A percentile compares a stretch with the other conserved stretches of the same genome.
Evolutionary conservation across 2,797 vertebrate genomes (phyloP).

Genomic region (Selene dorsalis): DNA sequence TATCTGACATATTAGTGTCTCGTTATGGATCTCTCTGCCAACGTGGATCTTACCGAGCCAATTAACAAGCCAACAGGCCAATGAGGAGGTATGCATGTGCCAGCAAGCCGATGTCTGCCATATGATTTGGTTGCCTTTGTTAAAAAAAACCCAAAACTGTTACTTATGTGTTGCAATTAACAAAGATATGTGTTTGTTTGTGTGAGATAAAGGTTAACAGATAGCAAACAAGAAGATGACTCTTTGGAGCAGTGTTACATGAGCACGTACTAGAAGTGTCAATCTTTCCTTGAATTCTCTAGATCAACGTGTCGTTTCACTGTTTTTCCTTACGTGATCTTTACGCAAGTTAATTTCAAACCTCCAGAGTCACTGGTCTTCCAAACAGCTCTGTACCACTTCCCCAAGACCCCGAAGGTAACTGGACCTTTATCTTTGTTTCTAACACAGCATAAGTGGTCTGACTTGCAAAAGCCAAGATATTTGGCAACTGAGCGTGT

Average conservation of each 20-base stretch:
- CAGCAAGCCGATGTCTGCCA: conserved; percentile 23
- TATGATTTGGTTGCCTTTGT: conserved; percentile 30
- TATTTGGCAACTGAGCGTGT: neutral
- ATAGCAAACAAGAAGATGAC: neutral
- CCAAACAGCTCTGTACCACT: neutral
- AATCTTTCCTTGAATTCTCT: neutral
- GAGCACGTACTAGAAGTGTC: neutral
- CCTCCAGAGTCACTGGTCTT: neutral
- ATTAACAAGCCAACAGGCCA: conserved; percentile 22
- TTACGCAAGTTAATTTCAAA: no score
- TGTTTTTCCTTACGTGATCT: neutral
- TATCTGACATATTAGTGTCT: conserved; percentile 44
- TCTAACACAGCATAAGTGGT: neutral
- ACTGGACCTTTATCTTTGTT: neutral
- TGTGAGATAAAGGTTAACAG: neutral
- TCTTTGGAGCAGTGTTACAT: conserved; percentile 16
- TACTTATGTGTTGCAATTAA: neutral
- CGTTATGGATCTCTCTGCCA: conserved; percentile 21
- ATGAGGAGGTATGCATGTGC: neutral
- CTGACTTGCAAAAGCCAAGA: neutral
- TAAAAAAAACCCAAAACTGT: neutral
- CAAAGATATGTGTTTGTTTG: neutral
- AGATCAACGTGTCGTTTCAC: neutral
- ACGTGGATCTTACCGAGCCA: conserved; percentile 36
- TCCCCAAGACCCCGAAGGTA: neutral